These are phyloP conservation scores for Epistrophella euchroma DNA, from an alignment of 2,888 invertebrate species.

Conservation along the genomic window DNA sequence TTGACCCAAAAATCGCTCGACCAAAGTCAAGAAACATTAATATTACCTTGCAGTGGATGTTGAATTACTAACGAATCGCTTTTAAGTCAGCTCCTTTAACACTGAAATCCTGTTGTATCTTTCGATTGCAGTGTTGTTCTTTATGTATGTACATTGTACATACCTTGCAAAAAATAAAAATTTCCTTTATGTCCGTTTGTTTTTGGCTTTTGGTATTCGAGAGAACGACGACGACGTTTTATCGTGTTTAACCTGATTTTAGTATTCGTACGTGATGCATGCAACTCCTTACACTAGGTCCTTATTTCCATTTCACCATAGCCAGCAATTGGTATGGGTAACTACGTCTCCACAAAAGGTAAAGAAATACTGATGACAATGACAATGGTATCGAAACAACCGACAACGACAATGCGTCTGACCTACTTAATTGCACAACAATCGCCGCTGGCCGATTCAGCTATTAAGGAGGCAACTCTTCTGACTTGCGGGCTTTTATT, in stretches of 20 bases:
- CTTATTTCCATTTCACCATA: slow-evolving; percentile 36
- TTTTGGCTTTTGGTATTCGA: slow-evolving; percentile 19
- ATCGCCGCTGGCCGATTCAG: slow-evolving; percentile 16
- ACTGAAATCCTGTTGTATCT: slow-evolving; percentile 62
- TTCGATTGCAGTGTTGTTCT: slow-evolving; percentile 12
- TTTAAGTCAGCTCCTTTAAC: slow-evolving; percentile 54
- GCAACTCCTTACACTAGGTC: slow-evolving; percentile 62
- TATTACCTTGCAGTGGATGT: slow-evolving; percentile 10
- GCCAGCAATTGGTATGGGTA: slow-evolving; percentile 23
- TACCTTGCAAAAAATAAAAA: slow-evolving; percentile 29
- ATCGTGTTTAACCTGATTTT: slow-evolving; percentile 74
- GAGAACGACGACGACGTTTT: slow-evolving; percentile 17
- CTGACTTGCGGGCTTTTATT: slow-evolving; percentile 37
- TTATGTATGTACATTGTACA: not conserved
- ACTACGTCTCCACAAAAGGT: not conserved
- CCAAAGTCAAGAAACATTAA: slow-evolving; percentile 52
- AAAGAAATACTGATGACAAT: not conserved
- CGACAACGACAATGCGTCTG: slow-evolving; percentile 33
- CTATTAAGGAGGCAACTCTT: slow-evolving; percentile 31
- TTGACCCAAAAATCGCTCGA: slow-evolving; percentile 64
- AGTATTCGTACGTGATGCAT: slow-evolving; percentile 38
- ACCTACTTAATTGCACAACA: slow-evolving; percentile 29
- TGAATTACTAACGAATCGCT: slow-evolving; percentile 19
- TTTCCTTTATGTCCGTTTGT: slow-evolving; percentile 54
- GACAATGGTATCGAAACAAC: not conserved